Evolutionary conservation across 2,797 vertebrate species (phyloP).

Genomic region (Typhlichthys eigenmanni): DNA sequence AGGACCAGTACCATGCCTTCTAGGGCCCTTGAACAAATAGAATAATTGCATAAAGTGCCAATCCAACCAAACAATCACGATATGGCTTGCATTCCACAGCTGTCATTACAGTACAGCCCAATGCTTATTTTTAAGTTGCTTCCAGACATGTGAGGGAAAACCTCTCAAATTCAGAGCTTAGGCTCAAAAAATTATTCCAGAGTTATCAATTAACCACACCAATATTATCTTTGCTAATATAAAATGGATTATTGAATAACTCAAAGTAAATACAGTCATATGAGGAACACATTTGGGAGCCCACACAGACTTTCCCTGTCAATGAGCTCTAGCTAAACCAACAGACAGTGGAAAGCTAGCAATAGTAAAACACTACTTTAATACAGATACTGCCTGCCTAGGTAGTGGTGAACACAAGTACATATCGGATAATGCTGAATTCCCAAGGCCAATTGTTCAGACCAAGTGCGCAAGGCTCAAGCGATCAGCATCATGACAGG

Average conservation of each 20-base stretch:
- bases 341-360: no score
- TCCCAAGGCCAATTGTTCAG: neutral
- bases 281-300: neutral
- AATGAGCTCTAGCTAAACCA: neutral
- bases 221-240: neutral
- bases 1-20: constrained; percentile 33
- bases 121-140: constrained; percentile 27
- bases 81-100: constrained; percentile 42
- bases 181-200: neutral
- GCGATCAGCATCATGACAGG: constrained; percentile 6
- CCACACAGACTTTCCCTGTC: neutral
- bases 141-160: neutral
- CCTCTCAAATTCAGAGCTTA: constrained; percentile 3
- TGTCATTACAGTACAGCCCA: constrained; percentile 16
- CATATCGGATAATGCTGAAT: no score
- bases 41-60: constrained; percentile 44
- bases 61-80: constrained; percentile 38
- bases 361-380: neutral
- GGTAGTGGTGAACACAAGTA: neutral
- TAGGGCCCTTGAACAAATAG: constrained; percentile 48
- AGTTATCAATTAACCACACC: neutral
- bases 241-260: neutral
- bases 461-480: constrained; percentile 1
- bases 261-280: neutral
- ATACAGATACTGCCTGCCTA: constrained; percentile 1